Conservation (phyloP, 2,113 vertebrate species). For the Empidonax traillii region DNA sequence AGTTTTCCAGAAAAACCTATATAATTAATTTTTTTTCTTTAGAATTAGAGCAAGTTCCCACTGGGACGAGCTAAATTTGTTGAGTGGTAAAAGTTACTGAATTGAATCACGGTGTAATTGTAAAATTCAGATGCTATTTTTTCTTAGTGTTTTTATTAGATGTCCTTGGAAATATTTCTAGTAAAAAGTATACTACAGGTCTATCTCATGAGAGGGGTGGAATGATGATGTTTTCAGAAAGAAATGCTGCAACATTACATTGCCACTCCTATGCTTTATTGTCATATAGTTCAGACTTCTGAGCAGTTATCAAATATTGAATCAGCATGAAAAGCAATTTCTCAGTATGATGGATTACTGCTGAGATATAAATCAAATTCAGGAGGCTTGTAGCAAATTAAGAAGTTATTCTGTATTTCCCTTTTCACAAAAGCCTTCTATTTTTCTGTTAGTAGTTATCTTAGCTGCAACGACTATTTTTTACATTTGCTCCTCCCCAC, state of each 20-base stretch:
- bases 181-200: background rate
- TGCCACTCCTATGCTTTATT: background rate
- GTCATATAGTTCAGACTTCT: background rate
- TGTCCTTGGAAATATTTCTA: background rate
- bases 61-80: background rate
- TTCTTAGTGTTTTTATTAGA: background rate
- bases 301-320: background rate
- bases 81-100: background rate
- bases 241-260: background rate
- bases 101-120: background rate
- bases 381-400: background rate
- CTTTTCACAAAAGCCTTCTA: background rate
- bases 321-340: slow-evolving; percentile 23
- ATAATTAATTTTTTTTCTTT: background rate
- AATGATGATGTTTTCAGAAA: background rate
- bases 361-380: background rate
- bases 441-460: background rate
- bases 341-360: slow-evolving; percentile 9
- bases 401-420: background rate
- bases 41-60: background rate
- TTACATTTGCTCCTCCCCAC: background rate
- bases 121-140: background rate
- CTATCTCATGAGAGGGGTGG: background rate
- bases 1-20: background rate
- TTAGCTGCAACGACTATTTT: background rate